phyloP scores from a whole-genome alignment of 1,140 invertebrate species.

The Capitella teleta region DNA sequence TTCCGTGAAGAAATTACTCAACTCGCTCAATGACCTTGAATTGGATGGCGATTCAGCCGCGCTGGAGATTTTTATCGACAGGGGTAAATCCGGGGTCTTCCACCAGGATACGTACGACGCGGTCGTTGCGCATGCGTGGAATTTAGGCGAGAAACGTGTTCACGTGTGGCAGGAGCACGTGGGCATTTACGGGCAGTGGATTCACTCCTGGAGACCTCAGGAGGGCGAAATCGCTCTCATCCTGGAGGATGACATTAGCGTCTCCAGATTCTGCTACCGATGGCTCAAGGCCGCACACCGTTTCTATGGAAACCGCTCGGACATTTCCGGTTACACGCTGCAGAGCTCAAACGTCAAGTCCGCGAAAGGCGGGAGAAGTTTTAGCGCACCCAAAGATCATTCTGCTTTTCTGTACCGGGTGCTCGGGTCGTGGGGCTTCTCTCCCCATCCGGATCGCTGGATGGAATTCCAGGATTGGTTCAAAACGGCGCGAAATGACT shows the following conservation, averaged over 20 bases:
- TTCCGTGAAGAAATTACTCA: not conserved
- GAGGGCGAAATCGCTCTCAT: conserved; percentile 25
- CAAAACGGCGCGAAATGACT: too few species aligned
- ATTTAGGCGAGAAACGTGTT: conserved; percentile 18
- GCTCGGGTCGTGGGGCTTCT: conserved; percentile 11
- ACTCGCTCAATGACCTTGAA: conserved; percentile 1
- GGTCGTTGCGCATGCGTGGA: conserved; percentile 13
- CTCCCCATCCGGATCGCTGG: conserved; percentile 9
- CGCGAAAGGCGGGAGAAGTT: conserved; percentile 1
- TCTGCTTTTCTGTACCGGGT: conserved; percentile 9
- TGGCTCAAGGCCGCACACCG: too few species aligned
- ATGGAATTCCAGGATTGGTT: conserved; percentile 9
- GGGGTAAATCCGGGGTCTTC: conserved; percentile 8
- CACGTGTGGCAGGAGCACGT: conserved; percentile 20
- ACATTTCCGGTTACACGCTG: too few species aligned
- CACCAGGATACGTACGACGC: not conserved
- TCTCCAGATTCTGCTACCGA: conserved; percentile 23
- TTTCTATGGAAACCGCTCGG: too few species aligned
- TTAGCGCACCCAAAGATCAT: conserved; percentile 1
- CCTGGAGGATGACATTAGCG: conserved; percentile 27
- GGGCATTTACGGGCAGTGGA: conserved; percentile 28
- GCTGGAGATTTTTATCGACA: conserved; percentile 24
- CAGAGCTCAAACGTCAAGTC: conserved; percentile 1
- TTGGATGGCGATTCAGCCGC: conserved; percentile 12
- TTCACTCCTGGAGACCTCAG: conserved; percentile 23